Evolutionary conservation across 2,113 vertebrate species (phyloP), one percentile per base, ranked within the genome.

Genomic region (Physeter macrocephalus): DNA sequence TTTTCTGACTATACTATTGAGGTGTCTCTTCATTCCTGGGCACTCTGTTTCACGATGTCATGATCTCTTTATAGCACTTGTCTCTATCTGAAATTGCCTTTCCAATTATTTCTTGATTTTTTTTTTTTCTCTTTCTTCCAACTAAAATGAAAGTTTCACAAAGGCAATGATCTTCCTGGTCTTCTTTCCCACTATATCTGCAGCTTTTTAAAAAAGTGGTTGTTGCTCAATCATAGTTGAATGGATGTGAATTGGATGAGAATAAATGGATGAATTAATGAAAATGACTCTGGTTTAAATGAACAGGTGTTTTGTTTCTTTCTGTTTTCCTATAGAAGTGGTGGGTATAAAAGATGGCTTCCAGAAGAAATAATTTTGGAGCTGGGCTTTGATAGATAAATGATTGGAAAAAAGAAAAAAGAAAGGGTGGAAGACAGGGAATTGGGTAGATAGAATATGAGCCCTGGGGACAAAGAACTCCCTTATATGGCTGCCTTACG

Each of bases 391-490:
- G 43, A 41, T 4, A 11, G 20, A 46, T 41, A 87, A 27, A 59
- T 82, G n/a, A 46, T 1, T n/a, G 31, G 36, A 59, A 5, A 8
- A 13, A 12, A 84, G 77, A 52, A 1, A n/a, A 20, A n/a, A 20
- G 46, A 14, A 87, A 77, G 31, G 2, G 4, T 57, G 17, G 23
- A 25, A 84, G 29, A 12, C 10, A 49, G 3, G 10, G 23, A 46
- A 41, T 25, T 78, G 54, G 13, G 20, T 41, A 82, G 20, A 83
- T 11, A 12, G 8, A 29, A 3, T 25, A 25, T 27, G 39, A 52
- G 4, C 12, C 0, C 6, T 29, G 11, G 8, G 78, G 11, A 69
- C 8, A 25, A 29, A 5, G 5, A 0, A 10, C 11, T 20, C 39
- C 3, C 3, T 27, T 21, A 43, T 3, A 25, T 23, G 20, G 8